These are phyloP conservation scores for Gymnoscelis rufifasciata DNA, from an alignment of 2,888 invertebrate species.

Conservation along the genomic window DNA sequence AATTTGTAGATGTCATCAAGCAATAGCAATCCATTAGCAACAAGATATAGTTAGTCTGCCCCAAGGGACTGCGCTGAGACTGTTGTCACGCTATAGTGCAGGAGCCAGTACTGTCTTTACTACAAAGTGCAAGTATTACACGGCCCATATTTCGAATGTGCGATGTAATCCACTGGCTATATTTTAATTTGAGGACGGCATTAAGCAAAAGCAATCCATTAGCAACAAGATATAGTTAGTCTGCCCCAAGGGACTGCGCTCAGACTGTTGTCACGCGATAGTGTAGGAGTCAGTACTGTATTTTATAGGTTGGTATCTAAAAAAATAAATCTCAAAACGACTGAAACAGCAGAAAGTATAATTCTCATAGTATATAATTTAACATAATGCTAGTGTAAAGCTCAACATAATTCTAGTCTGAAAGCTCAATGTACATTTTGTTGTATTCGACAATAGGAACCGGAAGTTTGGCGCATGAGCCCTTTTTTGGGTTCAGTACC, in stretches of 20 bases:
- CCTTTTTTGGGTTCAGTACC: too few relatives aligned
- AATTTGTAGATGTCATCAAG: constrained; percentile 7
- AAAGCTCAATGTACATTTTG: too few relatives aligned
- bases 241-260: constrained; percentile 13
- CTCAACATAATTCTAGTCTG: too few relatives aligned
- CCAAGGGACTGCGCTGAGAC: constrained; percentile 11
- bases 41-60: constrained; percentile 13
- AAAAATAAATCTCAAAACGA: too few relatives aligned
- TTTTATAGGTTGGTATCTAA: too few relatives aligned
- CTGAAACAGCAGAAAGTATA: too few relatives aligned
- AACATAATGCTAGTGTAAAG: too few relatives aligned
- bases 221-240: constrained; percentile 16
- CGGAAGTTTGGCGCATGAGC: too few relatives aligned
- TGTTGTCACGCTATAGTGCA: constrained; percentile 20
- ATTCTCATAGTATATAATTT: too few relatives aligned
- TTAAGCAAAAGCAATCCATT: constrained; percentile 22
- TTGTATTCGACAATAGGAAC: too few relatives aligned
- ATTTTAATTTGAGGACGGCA: constrained; percentile 6
- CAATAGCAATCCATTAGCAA: constrained; percentile 24
- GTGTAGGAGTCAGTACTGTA: constrained; percentile 1
- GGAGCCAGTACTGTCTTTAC: constrained; percentile 1
- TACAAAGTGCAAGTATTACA: too few relatives aligned
- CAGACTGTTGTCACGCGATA: constrained; percentile 20
- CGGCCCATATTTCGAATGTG: too few relatives aligned
- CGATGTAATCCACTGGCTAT: constrained; percentile 10